Conservation (phyloP, 2,113 vertebrate species). For the Tamias sibiricus region DNA sequence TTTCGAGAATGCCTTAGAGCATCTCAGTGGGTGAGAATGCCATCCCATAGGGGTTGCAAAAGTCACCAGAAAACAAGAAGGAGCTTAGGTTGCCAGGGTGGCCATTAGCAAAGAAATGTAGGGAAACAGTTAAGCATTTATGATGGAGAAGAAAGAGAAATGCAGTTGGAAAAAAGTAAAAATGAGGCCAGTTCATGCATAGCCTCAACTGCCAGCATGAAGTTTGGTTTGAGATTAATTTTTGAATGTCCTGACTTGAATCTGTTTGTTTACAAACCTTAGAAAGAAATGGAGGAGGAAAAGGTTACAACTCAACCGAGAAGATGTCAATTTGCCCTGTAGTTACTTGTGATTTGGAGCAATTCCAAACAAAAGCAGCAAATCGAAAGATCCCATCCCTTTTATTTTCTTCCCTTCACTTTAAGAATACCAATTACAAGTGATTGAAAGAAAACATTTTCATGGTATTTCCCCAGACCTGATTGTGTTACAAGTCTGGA, state of each 20-base stretch:
- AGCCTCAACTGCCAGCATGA: neutral
- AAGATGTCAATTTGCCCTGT: slow-evolving; percentile 70
- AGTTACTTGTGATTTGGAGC: slow-evolving; percentile 70
- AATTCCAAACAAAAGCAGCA: slow-evolving; percentile 76
- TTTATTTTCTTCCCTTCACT: slow-evolving; percentile 71
- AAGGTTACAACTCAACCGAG: slow-evolving; percentile 59
- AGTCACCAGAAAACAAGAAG: neutral
- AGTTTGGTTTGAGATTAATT: slow-evolving; percentile 18
- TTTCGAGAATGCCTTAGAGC: neutral
- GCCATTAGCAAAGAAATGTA: neutral
- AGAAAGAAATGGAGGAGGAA: slow-evolving; percentile 48
- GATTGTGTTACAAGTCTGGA: slow-evolving; percentile 63
- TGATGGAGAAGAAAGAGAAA: neutral
- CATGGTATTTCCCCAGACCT: slow-evolving; percentile 62
- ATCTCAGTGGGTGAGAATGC: neutral
- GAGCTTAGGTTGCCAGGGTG: neutral
- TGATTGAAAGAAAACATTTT: slow-evolving; percentile 72
- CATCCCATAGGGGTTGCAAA: neutral
- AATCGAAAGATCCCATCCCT: slow-evolving; percentile 64
- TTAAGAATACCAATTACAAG: slow-evolving; percentile 74
- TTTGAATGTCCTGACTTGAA: slow-evolving; percentile 46
- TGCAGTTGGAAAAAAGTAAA: neutral
- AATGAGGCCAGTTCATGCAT: neutral
- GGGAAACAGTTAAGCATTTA: neutral
- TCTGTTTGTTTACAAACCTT: slow-evolving; percentile 71